phyloP scores from a whole-genome alignment of 2,113 vertebrate genomes.

The Colistium nudipinnis region DNA sequence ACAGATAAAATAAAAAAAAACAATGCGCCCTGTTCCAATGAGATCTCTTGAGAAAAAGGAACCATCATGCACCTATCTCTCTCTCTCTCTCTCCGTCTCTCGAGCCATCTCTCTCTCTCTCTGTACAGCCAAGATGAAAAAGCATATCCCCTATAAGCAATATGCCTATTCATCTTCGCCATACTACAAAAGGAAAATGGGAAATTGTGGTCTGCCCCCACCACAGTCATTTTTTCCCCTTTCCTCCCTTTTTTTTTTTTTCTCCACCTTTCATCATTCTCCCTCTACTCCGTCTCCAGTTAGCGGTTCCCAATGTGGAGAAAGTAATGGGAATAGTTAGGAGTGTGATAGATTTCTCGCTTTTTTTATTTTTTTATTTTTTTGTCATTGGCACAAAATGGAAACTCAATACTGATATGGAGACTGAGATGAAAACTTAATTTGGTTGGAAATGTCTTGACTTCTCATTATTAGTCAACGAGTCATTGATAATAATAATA shows the following conservation, averaged over 20 bases:
- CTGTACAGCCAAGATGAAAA: constrained; percentile 28
- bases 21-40: neutral
- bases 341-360: neutral
- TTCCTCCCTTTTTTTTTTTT: constrained; percentile 25
- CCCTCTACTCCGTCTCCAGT: constrained; percentile 14
- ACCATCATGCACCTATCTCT: constrained; percentile 34
- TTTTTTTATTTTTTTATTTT: neutral
- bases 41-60: constrained; percentile 3
- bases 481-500: constrained; percentile 14
- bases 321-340: constrained; percentile 18
- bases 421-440: constrained; percentile 29
- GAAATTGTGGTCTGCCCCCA: constrained; percentile 34
- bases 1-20: neutral
- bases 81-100: neutral
- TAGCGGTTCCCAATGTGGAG: constrained; percentile 5
- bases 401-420: constrained; percentile 11
- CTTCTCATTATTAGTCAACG: too few species aligned
- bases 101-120: constrained; percentile 15
- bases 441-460: constrained; percentile 26
- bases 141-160: constrained; percentile 31
- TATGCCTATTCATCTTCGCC: constrained; percentile 44
- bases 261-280: constrained; percentile 23
- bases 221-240: constrained; percentile 44
- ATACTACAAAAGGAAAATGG: constrained; percentile 37
- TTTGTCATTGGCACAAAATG: constrained; percentile 11